Evolutionary conservation across 92 coral and sea anemone genomes (phyloP), one percentile per base, ranked within the genome.

Genomic region (Siderastrea siderea): DNA sequence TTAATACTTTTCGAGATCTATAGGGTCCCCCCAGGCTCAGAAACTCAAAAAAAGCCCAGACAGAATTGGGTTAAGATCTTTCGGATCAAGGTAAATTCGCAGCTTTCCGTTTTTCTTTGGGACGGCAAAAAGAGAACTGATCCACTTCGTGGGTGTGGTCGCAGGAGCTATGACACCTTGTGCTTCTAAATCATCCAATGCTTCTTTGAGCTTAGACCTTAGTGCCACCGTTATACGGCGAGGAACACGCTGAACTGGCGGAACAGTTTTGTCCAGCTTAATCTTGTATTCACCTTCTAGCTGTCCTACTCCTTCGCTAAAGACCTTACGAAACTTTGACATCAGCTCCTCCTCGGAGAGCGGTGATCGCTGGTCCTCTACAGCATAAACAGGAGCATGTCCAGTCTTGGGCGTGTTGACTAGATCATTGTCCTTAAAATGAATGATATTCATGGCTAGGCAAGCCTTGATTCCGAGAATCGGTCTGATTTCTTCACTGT

Each of bases 401-500:
- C 69, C 74, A 26, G 71, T 88, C 58, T 79, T 60, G 26, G 92
- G 92, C 64, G 81, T 92, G 66, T 81, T 71, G 7, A 91, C 84
- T 38, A 54, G 78, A 72, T 90, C 94, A 75, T 90, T 90, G 81
- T 93, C 96, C 17, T 73, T 87, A 88, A 80, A 93, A 84, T 93
- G 93, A 48, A 93, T 88, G 58, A 91, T 88, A 52, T 85, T 76
- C 94, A 93, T 93, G 53, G 86, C 94, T n/a, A 93, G 65, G 80
- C 96, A 91, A 45, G 94, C 90, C 88, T 93, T 93, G 55, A 84
- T 76, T 7, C 96, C 96, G 0, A 93, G 87, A 57, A 93, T 91
- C 1, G 96, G 96, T 75, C 94, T 86, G 54, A 93, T 88, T 49
- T 91, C 96, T 1, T 60, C 52, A 76, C 66, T 90, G 17, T 93